Evolutionary conservation across 2,888 invertebrate species (phyloP).

Genomic region (Melikaiella ostensackeni): DNA sequence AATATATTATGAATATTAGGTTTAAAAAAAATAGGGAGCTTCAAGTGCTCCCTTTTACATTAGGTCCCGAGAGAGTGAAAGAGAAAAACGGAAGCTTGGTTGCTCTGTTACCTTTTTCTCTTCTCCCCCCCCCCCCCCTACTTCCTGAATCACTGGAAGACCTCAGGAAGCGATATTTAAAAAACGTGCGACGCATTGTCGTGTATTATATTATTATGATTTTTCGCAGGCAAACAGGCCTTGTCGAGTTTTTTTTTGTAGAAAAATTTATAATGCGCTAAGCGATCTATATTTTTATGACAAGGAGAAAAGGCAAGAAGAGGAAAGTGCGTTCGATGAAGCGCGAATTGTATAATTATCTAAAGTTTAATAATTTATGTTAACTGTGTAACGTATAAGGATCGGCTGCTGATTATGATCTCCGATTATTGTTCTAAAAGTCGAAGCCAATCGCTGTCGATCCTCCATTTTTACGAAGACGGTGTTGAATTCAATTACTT

Average conservation of each 20-base stretch:
- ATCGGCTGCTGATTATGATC: constrained; percentile 36
- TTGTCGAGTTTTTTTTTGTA: constrained; percentile 49
- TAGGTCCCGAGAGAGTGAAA: constrained; percentile 49
- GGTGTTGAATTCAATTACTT: constrained; percentile 14
- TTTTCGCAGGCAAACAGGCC: constrained; percentile 56
- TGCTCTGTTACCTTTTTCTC: constrained; percentile 46
- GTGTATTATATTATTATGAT: constrained; percentile 44
- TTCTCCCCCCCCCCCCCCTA: constrained; percentile 11
- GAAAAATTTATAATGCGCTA: constrained; percentile 62
- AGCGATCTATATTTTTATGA: constrained; percentile 67
- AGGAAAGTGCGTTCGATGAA: constrained; percentile 41
- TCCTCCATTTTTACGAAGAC: constrained; percentile 18
- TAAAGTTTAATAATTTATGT: constrained; percentile 47
- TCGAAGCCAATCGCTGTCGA: constrained; percentile 23
- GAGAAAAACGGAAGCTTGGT: constrained; percentile 40
- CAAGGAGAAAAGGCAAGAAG: constrained; percentile 44
- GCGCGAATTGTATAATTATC: constrained; percentile 40
- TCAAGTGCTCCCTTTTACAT: constrained; percentile 15
- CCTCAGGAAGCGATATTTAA: constrained; percentile 53
- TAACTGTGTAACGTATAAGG: constrained; percentile 36
- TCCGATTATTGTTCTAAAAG: constrained; percentile 33
- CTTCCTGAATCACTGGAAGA: constrained; percentile 49
- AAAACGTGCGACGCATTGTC: constrained; percentile 48
- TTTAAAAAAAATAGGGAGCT: constrained; percentile 45
- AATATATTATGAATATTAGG: constrained; percentile 53